These are phyloP conservation scores for Notamacropus eugenii DNA, from an alignment of 2,797 vertebrate species.

Conservation along the genomic window DNA sequence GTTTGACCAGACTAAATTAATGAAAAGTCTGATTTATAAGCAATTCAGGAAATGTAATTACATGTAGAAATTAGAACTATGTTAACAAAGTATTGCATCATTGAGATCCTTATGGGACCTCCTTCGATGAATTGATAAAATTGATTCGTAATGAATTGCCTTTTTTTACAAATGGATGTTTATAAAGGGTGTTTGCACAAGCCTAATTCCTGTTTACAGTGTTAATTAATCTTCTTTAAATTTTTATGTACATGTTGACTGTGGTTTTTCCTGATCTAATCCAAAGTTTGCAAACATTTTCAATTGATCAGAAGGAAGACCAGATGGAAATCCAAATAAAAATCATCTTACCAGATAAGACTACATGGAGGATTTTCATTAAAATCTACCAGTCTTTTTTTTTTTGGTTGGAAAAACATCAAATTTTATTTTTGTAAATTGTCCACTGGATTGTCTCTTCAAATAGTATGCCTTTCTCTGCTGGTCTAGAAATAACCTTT, in stretches of 20 bases:
- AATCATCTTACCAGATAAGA: neutral
- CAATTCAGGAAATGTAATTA: neutral
- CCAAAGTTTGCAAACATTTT: neutral
- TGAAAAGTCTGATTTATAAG: neutral
- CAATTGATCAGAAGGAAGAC: neutral
- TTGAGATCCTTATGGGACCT: neutral
- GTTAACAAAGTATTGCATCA: neutral
- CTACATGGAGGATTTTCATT: slow-evolving; percentile 7
- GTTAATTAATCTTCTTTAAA: neutral
- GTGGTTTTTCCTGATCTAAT: neutral
- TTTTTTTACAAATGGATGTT: slow-evolving; percentile 1
- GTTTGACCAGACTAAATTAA: neutral
- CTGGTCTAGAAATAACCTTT: neutral
- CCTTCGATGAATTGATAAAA: slow-evolving; percentile 2
- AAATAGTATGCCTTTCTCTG: neutral
- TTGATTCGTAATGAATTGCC: neutral
- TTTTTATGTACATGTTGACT: neutral
- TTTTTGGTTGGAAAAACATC: neutral
- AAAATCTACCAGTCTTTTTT: slow-evolving; percentile 3
- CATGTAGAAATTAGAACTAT: neutral
- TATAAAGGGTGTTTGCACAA: neutral
- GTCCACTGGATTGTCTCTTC: neutral
- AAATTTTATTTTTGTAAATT: neutral
- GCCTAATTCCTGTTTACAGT: neutral
- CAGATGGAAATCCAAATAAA: slow-evolving; percentile 6